Conservation (phyloP, 2,888 invertebrate species). For the Entomobrya multifasciata region DNA sequence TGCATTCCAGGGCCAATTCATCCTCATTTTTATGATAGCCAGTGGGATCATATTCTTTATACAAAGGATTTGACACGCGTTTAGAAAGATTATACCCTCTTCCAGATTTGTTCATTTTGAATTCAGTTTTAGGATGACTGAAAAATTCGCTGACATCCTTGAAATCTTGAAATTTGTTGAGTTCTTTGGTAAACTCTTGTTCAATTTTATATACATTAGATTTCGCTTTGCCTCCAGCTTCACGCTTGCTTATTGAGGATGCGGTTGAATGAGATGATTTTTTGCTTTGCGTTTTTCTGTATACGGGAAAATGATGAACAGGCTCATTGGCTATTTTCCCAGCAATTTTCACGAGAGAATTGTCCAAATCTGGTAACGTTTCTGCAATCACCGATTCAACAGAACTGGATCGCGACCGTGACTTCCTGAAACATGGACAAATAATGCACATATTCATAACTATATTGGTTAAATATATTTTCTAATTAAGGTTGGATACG, state of each 20-base stretch:
- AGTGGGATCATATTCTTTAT: conserved; percentile 34
- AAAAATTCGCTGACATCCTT: conserved; percentile 56
- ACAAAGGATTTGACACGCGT: conserved; percentile 41
- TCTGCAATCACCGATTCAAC: conserved; percentile 54
- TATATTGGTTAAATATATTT: too few relatives aligned
- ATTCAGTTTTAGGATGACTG: background rate
- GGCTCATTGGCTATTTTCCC: conserved; percentile 64
- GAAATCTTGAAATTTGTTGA: conserved; percentile 28
- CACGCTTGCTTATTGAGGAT: background rate
- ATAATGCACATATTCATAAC: too few relatives aligned
- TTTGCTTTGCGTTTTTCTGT: too few relatives aligned
- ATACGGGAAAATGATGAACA: conserved; percentile 46
- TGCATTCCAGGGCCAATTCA: conserved; percentile 50
- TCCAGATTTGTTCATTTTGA: background rate
- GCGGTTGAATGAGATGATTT: background rate
- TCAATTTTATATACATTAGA: conserved; percentile 18
- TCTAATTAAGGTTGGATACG: too few relatives aligned
- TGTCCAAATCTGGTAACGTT: conserved; percentile 47
- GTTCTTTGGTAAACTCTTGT: conserved; percentile 22
- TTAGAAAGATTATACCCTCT: background rate
- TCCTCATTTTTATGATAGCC: conserved; percentile 49
- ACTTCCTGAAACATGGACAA: too few relatives aligned
- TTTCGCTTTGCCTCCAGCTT: background rate
- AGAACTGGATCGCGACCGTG: conserved; percentile 50
- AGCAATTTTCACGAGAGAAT: conserved; percentile 30